Percentiles rank a stretch among this genome's conserved stretches.
Conservation (phyloP, 1,140 invertebrate species). For the Sinella curviseta region DNA sequence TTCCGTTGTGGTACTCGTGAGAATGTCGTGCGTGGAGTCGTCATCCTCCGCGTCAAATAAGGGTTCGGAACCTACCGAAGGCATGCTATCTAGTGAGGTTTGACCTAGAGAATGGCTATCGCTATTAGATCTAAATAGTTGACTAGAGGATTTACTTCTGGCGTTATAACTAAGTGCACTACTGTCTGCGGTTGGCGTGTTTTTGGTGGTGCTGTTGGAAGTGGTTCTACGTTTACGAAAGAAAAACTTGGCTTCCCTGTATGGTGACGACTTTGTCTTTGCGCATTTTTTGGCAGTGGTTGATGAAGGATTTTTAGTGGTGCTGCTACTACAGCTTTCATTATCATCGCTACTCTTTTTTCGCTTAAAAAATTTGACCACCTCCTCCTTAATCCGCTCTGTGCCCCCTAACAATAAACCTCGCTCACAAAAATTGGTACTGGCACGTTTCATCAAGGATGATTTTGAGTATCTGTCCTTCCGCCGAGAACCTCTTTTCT, state of each 20-base stretch:
- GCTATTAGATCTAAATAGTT: slow-evolving; percentile 33
- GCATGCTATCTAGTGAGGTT: slow-evolving; percentile 44
- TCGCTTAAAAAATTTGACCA: slow-evolving; percentile 42
- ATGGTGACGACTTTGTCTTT: slow-evolving; percentile 22
- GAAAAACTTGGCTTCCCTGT: slow-evolving; percentile 35
- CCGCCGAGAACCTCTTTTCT: slow-evolving; percentile 36
- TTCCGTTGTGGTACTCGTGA: background rate
- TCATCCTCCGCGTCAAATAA: background rate
- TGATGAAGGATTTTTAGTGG: background rate
- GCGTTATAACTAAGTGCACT: background rate
- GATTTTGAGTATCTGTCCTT: slow-evolving; percentile 46
- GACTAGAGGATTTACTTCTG: background rate
- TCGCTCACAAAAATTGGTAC: slow-evolving; percentile 38
- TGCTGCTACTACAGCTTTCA: slow-evolving; percentile 14
- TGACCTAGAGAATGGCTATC: slow-evolving; percentile 43
- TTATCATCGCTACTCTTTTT: slow-evolving; percentile 39
- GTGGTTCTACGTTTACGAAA: slow-evolving; percentile 28
- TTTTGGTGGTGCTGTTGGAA: background rate
- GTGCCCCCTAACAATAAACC: slow-evolving; percentile 12
- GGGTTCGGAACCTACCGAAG: slow-evolving; percentile 40
- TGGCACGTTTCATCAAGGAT: slow-evolving; percentile 40
- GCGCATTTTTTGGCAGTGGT: background rate
- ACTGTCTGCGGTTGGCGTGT: background rate
- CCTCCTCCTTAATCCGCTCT: slow-evolving; percentile 32
- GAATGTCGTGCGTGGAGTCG: background rate